Base-by-base conservation (phyloP, 2,888 invertebrate species). In the Zaprionus bogoriensis region DNA sequence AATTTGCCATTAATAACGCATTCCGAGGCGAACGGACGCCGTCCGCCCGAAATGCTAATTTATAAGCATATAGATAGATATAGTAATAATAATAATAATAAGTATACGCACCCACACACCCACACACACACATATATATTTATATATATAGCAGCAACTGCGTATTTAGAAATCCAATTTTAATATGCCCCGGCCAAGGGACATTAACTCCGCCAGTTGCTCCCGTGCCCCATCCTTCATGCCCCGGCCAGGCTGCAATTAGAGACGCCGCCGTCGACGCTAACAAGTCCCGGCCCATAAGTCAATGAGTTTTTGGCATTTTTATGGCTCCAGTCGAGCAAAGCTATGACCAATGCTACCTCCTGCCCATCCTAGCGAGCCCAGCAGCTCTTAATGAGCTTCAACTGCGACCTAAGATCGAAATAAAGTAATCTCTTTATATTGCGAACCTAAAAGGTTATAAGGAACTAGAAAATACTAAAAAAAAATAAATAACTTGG, bases 1-100 rank as follows among this genome's bases (percentile, higher is more conserved):
- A 89, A 89, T 89, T 89, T 87, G 87, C 89, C 89, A 89, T 89
- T 89, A 89, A 89, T 89, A 89, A 89, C 87, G 88, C 83, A 83
- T 83, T 83, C 77, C 81, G 65, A 20, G 78, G 74, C 77, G 59
- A 77, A 64, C 58, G 71, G 53, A 57, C 81, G 60, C 48, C 63
- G 80, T 50, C 60, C 74, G 65, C 54, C 61, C 54, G 50, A 77
- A 80, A 80, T 82, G 83, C 80, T 80, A 82, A 80, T 82, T 81
- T 82, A 79, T 82, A 82, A 75, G 69, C 64, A 70, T 73, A 75
- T 68, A 74, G 71, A 74, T 77, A 77, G 63, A 70, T 71, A 74
- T 65, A 62, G 53, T 72, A 72, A 44, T 67, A 65, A 52, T 72
- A 71, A 51, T 47, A 67, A 59, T 67, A 51, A 51, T 47, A 54